Conservation (phyloP, 2,797 vertebrate genomes). For the Artibeus jamaicensis region DNA sequence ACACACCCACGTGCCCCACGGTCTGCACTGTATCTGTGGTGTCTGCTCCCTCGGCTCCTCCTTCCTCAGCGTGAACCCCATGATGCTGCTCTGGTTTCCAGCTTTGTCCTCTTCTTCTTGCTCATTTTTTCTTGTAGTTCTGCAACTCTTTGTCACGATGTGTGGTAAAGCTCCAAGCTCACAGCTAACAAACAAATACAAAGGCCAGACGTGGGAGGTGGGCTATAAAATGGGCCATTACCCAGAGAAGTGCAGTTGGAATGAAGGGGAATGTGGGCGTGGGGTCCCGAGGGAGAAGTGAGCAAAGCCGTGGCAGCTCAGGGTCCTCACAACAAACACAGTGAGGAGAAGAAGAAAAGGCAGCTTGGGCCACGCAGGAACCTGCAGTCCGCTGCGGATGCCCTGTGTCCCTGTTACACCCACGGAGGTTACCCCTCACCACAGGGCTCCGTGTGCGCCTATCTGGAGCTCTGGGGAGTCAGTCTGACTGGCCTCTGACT, state of each 20-base stretch:
- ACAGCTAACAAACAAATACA: not conserved
- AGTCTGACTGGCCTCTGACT: not conserved
- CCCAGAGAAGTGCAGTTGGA: not conserved
- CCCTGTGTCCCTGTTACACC: fast-evolving
- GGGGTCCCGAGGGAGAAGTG: not conserved
- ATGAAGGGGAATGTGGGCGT: not conserved
- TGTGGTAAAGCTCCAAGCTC: not conserved
- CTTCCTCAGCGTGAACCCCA: not conserved
- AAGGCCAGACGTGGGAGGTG: not conserved
- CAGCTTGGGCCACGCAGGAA: not conserved
- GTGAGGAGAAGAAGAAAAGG: not conserved
- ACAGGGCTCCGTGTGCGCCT: fast-evolving
- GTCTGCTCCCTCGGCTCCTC: not conserved
- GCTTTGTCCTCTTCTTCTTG: not conserved
- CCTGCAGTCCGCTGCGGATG: fast-evolving
- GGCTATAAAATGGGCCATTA: not conserved
- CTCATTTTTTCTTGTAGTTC: not conserved
- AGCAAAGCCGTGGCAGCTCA: not conserved
- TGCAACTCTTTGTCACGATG: not conserved
- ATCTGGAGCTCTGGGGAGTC: not conserved
- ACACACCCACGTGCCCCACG: too few relatives aligned
- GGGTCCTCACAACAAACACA: not conserved
- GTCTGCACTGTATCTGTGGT: not conserved
- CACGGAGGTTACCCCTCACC: too few relatives aligned
- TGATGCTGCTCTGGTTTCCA: not conserved